phyloP scores from a whole-genome alignment of 2,113 vertebrate genomes.

The Uropsilus gracilis region DNA sequence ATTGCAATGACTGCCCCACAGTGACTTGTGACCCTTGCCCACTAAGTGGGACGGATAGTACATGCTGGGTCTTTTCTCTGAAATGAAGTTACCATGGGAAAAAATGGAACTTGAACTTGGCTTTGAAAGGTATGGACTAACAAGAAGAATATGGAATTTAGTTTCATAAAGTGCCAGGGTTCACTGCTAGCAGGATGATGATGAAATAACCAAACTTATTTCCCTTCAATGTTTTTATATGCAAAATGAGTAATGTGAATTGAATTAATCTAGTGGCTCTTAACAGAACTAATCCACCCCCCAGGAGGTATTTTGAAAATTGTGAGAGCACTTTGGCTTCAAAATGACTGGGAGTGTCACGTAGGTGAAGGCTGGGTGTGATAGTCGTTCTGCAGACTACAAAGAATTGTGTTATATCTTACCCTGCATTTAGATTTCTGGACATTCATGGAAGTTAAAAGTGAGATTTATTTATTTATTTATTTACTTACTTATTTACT shows the following conservation, averaged over 20 bases:
- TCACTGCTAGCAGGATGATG: background rate
- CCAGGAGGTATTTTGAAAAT: slow-evolving; percentile 31
- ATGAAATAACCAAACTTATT: slow-evolving; percentile 17
- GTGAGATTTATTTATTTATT: too few species aligned
- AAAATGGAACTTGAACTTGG: slow-evolving; percentile 28
- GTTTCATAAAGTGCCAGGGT: background rate
- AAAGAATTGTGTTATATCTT: background rate
- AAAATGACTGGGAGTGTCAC: background rate
- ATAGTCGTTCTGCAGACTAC: background rate
- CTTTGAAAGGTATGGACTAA: background rate
- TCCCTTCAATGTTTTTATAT: background rate
- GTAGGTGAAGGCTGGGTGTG: background rate
- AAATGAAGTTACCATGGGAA: background rate
- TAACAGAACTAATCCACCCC: background rate
- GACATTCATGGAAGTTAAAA: slow-evolving; percentile 32
- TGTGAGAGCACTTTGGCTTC: background rate
- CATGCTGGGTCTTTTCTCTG: background rate
- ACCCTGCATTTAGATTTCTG: background rate
- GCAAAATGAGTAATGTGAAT: slow-evolving; percentile 17
- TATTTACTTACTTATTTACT: too few species aligned
- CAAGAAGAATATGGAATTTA: background rate
- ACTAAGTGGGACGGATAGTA: background rate
- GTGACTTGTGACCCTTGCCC: background rate
- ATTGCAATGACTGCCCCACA: background rate
- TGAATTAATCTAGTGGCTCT: background rate